Base-by-base conservation (phyloP, 2,797 vertebrate species). In the Myripristis murdjan region DNA sequence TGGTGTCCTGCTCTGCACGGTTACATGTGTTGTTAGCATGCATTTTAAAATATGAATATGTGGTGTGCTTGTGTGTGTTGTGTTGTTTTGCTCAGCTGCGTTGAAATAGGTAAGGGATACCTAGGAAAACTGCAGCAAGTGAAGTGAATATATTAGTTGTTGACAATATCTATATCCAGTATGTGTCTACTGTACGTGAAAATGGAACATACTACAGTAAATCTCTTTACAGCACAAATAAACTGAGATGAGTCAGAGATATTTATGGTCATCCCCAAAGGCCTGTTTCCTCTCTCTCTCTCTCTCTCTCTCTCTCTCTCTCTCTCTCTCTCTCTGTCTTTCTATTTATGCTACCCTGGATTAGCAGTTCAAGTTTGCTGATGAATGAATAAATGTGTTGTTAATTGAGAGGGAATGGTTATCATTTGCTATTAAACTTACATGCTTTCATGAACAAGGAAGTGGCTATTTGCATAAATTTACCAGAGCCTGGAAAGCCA, bases 241-340 rank as follows among this genome's bases (percentile, higher is more conserved):
- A 90, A 82, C 83, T 77, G 62, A 73, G 81, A 92, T 93, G 91
- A 94, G 85, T 94, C 91, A 93, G 83, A 93, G 84, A 92, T 93
- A 92, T 92, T 92, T 92, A 87, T 89, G 85, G 86, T 83, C 63
- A 77, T 83, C 84, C 87, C 87, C 77, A 91, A 84, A 87, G 89
- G 86, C 79, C 73, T 66, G 67, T 72, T 66, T 70, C 65, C 54
- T 31, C 53, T 23, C 57, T 31, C 61, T 55, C 48, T 31, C 35
- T 51, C 63, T 54, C 39, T 44, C 73, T 56, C 43, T 48, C 24
- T 79, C 24, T 53, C 49, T 47, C 22, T 47, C 31, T 41, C 26
- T 43, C 46, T 57, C 46, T 60, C 33, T 83, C 24, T 72, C 64
- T 80, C 47, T 53, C 58, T 33, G 47, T 59, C 63, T 65, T 57